Evolutionary conservation across 2,797 vertebrate species (phyloP).

Genomic region (Potorous gilbertii): DNA sequence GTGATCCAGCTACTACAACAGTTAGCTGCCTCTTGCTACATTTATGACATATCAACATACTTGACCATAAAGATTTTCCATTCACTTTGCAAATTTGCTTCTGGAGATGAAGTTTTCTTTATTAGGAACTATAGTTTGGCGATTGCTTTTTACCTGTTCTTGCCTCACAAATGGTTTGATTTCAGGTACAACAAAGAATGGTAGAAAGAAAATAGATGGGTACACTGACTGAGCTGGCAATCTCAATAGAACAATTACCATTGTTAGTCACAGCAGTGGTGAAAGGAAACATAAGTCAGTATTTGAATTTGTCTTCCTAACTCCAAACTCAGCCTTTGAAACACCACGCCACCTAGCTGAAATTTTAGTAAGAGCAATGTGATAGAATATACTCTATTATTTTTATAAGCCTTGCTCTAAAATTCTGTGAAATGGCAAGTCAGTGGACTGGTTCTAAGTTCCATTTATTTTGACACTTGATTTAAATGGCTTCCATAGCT

Average conservation of each 20-base stretch:
- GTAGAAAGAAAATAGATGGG: background rate
- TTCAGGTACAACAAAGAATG: constrained; percentile 24
- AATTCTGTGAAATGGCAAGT: background rate
- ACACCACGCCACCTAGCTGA: background rate
- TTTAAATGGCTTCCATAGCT: background rate
- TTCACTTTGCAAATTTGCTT: background rate
- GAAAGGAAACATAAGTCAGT: background rate
- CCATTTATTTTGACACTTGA: background rate
- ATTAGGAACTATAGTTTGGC: background rate
- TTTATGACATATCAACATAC: background rate
- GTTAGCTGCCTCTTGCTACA: background rate
- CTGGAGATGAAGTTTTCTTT: background rate
- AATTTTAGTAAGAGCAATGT: background rate
- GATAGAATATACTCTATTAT: background rate
- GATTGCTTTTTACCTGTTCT: background rate
- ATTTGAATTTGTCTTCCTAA: background rate
- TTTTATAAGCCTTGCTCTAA: background rate
- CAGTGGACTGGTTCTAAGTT: background rate
- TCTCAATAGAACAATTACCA: background rate
- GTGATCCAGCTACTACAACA: background rate
- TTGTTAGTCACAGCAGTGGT: background rate
- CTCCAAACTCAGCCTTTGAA: background rate
- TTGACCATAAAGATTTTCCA: constrained; percentile 19
- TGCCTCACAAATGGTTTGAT: constrained; percentile 11
- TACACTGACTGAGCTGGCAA: background rate